A percentile compares a stretch with the other conserved stretches of the same genome.
Conservation (phyloP, 2,797 vertebrate genomes). For the Microhierax caerulescens region DNA sequence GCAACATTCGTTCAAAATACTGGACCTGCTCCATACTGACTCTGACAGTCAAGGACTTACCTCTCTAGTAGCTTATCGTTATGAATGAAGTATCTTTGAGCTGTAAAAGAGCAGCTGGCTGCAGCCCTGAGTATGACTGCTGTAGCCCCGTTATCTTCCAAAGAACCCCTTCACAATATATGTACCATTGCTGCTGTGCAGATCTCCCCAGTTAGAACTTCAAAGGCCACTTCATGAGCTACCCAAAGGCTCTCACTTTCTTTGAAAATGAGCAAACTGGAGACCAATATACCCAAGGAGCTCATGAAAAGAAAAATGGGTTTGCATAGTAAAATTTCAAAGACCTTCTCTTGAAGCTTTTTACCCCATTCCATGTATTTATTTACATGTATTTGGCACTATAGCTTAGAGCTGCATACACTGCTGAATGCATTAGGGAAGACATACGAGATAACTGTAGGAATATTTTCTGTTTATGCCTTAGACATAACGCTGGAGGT, state of each 20-base stretch:
- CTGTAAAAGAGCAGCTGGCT: not conserved
- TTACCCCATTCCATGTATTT: not conserved
- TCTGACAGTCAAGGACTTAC: not conserved
- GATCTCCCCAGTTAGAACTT: not conserved
- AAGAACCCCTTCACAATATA: not conserved
- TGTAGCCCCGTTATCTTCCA: not conserved
- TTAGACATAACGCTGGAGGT: not conserved
- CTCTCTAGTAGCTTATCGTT: not conserved
- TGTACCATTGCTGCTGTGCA: not conserved
- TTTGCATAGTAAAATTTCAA: not conserved
- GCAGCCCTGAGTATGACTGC: not conserved
- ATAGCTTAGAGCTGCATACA: not conserved
- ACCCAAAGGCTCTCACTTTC: not conserved
- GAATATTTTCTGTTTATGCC: not conserved
- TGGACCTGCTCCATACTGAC: not conserved
- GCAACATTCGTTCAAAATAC: not conserved
- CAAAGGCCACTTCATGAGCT: not conserved
- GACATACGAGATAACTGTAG: not conserved
- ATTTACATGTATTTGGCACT: not conserved
- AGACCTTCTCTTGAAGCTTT: not conserved
- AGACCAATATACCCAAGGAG: not conserved
- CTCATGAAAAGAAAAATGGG: not conserved
- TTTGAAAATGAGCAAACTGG: not conserved
- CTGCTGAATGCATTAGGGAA: not conserved
- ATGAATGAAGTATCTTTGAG: not conserved